Evolutionary conservation across 2,797 vertebrate species (phyloP).

Genomic region (Acomys russatus): DNA sequence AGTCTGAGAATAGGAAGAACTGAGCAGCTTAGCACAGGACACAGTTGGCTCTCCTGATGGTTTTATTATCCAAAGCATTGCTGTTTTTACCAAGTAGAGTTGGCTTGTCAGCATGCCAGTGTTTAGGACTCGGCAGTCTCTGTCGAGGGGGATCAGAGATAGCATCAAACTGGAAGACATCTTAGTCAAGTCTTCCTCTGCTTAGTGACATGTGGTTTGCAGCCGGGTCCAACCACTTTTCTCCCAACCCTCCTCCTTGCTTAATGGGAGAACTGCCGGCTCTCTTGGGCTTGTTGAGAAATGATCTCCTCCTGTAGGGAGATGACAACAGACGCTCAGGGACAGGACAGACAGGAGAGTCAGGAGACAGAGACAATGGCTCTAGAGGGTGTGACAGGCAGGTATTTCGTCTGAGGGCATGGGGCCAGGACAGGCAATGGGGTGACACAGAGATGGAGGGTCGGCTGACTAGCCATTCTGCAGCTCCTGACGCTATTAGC

Average conservation of each 20-base stretch:
- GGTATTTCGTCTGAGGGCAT: neutral
- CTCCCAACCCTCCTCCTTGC: neutral
- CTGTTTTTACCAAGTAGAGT: neutral
- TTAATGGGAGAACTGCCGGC: neutral
- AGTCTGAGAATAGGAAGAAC: neutral
- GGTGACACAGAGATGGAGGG: neutral
- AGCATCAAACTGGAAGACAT: neutral
- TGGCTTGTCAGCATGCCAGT: neutral
- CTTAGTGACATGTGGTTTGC: slow-evolving; percentile 40
- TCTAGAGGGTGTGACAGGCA: neutral
- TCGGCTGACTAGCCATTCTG: neutral
- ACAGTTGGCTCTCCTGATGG: neutral
- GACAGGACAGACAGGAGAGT: neutral
- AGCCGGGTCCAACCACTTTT: neutral
- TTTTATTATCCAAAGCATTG: neutral
- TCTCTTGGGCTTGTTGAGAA: neutral
- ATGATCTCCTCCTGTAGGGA: neutral
- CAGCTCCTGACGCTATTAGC: too few relatives aligned
- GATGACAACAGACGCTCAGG: neutral
- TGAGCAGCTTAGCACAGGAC: neutral
- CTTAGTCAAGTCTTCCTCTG: slow-evolving; percentile 17
- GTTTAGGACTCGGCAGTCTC: neutral
- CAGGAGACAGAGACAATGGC: neutral
- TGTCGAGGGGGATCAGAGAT: neutral
- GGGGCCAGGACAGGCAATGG: accelerated